These are phyloP conservation scores for Flexamia atlantica DNA, from an alignment of 2,888 invertebrate genomes.

Conservation along the genomic window DNA sequence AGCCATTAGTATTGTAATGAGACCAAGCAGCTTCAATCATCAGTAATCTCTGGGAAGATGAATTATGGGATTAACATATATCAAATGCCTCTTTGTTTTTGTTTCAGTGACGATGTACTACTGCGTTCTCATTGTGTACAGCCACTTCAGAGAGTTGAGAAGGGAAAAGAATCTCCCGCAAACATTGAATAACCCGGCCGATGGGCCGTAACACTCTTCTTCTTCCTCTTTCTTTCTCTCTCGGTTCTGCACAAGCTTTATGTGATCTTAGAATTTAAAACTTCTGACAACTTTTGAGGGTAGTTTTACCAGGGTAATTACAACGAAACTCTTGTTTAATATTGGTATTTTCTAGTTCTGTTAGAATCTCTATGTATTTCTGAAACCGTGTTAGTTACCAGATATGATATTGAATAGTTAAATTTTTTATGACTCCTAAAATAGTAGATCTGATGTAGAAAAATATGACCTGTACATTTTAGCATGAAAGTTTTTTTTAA, in stretches of 20 bases:
- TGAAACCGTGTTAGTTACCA: background rate
- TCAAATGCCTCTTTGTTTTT: no score
- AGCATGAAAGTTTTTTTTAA: background rate
- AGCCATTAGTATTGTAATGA: no score
- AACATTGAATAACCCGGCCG: background rate
- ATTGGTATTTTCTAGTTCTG: background rate
- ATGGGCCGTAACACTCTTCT: background rate
- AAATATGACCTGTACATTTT: background rate
- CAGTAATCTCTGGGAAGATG: no score
- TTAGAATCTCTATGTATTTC: conserved; percentile 1
- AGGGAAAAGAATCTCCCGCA: conserved; percentile 53
- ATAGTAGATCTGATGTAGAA: background rate
- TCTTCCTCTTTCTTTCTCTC: no score
- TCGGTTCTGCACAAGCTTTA: background rate
- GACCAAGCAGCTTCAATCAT: no score
- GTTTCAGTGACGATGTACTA: conserved; percentile 45
- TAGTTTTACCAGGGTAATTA: conserved; percentile 14
- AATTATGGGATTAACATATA: no score
- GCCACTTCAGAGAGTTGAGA: conserved; percentile 57
- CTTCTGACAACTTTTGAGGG: background rate
- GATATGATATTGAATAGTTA: background rate
- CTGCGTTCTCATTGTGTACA: conserved; percentile 51
- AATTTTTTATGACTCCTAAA: background rate
- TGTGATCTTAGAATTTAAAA: conserved; percentile 20
- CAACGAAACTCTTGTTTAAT: background rate